Evolutionary conservation across 2,797 vertebrate species (phyloP).

Genomic region (Muscicapa comitata): DNA sequence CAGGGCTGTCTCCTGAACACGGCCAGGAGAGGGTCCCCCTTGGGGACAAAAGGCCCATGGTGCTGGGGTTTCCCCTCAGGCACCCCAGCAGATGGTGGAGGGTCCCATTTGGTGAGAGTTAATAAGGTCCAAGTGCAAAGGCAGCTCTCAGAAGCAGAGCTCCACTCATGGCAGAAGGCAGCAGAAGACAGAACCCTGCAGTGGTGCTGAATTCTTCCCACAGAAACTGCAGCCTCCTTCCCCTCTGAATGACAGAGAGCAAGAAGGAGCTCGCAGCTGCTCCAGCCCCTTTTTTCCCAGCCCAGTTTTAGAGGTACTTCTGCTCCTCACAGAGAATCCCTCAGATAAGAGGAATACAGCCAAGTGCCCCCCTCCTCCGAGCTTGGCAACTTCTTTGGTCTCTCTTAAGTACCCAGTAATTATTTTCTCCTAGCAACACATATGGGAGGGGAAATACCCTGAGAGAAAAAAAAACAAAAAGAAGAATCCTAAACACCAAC

Average conservation of each 20-base stretch:
- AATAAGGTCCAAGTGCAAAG: not conserved
- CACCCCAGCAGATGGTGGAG: not conserved
- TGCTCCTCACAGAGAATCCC: not conserved
- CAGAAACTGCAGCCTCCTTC: not conserved
- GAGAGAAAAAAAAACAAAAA: not conserved
- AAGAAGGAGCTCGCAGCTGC: not conserved
- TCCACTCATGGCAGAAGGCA: not conserved
- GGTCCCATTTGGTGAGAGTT: not conserved
- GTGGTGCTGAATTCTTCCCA: not conserved
- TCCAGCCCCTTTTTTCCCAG: not conserved
- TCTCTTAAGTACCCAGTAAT: fast-evolving
- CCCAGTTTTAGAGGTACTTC: not conserved
- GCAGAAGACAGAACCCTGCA: not conserved
- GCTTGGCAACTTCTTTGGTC: not conserved
- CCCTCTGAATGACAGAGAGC: fast-evolving
- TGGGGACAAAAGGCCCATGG: not conserved
- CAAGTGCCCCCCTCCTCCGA: not conserved
- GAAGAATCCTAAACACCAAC: not conserved
- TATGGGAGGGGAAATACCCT: not conserved
- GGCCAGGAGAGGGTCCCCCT: too few relatives aligned
- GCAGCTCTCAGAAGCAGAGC: not conserved
- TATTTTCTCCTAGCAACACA: not conserved
- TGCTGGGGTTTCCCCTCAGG: too few relatives aligned
- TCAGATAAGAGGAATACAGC: not conserved
- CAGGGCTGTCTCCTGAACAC: not conserved